Percentiles rank a stretch among this genome's conserved stretches.
Conservation (phyloP, 2,888 invertebrate species). For the Tetragonula carbonaria region DNA sequence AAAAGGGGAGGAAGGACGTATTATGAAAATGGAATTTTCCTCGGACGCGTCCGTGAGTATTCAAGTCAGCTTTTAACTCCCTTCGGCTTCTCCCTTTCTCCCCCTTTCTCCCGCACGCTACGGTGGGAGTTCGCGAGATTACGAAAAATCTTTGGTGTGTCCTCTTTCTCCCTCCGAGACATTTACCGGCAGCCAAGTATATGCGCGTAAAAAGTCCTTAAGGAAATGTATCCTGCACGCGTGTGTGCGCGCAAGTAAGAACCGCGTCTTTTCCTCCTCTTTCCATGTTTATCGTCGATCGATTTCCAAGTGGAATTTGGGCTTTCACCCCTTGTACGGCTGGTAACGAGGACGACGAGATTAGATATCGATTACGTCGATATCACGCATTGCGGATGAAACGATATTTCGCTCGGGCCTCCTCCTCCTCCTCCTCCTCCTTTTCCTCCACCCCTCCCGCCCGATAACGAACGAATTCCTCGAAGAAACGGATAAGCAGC, state of each 20-base stretch:
- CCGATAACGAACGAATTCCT: slow-evolving; percentile 33
- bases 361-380: slow-evolving; percentile 68
- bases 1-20: slow-evolving; percentile 7
- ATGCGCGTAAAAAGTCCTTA: neutral
- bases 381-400: slow-evolving; percentile 56
- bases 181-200: neutral
- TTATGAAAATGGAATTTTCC: slow-evolving; percentile 57
- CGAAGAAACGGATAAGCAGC: slow-evolving; percentile 33
- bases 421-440: no score
- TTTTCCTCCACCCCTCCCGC: slow-evolving; percentile 23
- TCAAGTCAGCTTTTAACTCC: slow-evolving; percentile 28
- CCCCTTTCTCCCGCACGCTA: no score
- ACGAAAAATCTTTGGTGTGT: slow-evolving; percentile 22
- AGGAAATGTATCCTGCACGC: neutral
- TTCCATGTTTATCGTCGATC: slow-evolving; percentile 44
- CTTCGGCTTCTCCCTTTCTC: slow-evolving; percentile 15
- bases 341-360: slow-evolving; percentile 64
- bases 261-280: neutral
- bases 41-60: slow-evolving; percentile 32
- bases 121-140: slow-evolving; percentile 9
- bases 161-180: neutral
- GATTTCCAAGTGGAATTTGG: slow-evolving; percentile 50
- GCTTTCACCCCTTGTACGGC: slow-evolving; percentile 36
- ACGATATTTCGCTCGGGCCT: slow-evolving; percentile 51
- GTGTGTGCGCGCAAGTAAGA: neutral